phyloP scores from a whole-genome alignment of 1,140 invertebrate genomes.

The Drosophila prosaltans region DNA sequence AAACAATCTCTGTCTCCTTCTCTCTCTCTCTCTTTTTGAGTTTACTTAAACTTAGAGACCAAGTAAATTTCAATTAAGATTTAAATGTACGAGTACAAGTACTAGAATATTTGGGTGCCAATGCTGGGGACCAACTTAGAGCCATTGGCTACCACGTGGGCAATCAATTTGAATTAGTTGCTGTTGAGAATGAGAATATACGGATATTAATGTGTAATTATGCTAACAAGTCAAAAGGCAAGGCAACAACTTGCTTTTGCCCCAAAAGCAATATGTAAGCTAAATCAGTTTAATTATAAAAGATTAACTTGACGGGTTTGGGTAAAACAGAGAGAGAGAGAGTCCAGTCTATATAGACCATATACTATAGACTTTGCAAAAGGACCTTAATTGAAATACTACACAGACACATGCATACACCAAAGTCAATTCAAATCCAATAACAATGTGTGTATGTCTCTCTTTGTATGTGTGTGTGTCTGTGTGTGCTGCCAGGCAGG shows the following conservation, averaged over 20 bases:
- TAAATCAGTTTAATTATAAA: constrained; percentile 80
- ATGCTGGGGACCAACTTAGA: constrained; percentile 14
- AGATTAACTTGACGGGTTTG: constrained; percentile 63
- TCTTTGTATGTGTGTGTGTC: not conserved
- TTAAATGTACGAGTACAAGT: constrained; percentile 53
- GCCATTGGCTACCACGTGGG: constrained; percentile 32
- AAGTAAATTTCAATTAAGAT: constrained; percentile 78
- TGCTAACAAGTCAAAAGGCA: constrained; percentile 73
- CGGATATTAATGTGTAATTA: constrained; percentile 76
- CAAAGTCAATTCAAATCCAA: constrained; percentile 74
- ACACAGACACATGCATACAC: constrained; percentile 26
- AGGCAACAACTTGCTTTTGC: constrained; percentile 6
- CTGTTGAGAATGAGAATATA: constrained; percentile 69
- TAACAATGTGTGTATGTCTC: constrained; percentile 52
- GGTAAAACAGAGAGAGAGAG: not conserved
- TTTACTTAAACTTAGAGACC: constrained; percentile 10
- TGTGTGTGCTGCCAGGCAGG: constrained; percentile 27
- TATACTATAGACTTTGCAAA: constrained; percentile 6
- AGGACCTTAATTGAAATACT: constrained; percentile 73
- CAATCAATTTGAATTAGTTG: constrained; percentile 65
- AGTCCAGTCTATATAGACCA: constrained; percentile 24
- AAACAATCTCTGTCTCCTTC: not conserved
- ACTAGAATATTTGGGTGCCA: constrained; percentile 40
- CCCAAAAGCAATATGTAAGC: constrained; percentile 27
- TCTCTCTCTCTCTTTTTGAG: not conserved